Conservation (phyloP, 2,113 vertebrate genomes). For the Nesogale talazaci region DNA sequence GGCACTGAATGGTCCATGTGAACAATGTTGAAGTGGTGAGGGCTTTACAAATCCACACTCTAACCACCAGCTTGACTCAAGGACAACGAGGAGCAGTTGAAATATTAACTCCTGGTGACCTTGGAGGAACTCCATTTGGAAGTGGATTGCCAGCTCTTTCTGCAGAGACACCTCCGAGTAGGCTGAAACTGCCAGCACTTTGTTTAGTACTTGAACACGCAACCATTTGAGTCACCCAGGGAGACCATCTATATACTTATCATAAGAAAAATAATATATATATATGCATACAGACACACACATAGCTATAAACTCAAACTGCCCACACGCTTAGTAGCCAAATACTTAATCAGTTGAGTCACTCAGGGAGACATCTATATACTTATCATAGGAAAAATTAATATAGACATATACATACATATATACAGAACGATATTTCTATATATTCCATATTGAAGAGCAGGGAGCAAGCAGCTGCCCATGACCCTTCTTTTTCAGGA, state of each 20-base stretch:
- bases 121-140: neutral
- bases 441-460: neutral
- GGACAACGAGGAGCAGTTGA: too few species aligned
- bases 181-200: neutral
- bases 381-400: too few species aligned
- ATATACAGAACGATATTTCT: too few species aligned
- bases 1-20: neutral
- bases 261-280: neutral
- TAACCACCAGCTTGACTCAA: neutral
- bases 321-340: too few species aligned
- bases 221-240: neutral
- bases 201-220: neutral
- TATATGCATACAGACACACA: too few species aligned
- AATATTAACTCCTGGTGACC: neutral
- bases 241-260: neutral
- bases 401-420: too few species aligned
- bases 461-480: neutral
- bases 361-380: too few species aligned
- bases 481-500: neutral
- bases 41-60: neutral
- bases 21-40: neutral
- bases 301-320: too few species aligned
- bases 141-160: neutral
- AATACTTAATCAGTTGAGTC: too few species aligned
- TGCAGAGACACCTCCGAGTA: neutral